Evolutionary conservation across 2,113 vertebrate species (phyloP).

Genomic region (Eulacestoma nigropectus): DNA sequence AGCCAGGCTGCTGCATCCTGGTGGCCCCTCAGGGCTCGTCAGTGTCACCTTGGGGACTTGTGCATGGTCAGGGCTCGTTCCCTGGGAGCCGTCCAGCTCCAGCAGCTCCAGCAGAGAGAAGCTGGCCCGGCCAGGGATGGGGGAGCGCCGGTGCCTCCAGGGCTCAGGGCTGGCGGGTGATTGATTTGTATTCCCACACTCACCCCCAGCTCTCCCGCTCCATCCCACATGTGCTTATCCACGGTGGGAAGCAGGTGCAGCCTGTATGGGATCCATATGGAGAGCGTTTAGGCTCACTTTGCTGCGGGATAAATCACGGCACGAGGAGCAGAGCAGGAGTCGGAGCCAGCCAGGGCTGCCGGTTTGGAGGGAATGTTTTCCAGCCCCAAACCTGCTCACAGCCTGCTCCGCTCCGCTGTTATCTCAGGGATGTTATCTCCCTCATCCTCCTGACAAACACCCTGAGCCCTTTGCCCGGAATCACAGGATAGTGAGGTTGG

Average conservation of each 20-base stretch:
- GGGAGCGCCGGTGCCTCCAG: not conserved
- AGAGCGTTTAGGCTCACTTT: not conserved
- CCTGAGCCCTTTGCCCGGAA: not conserved
- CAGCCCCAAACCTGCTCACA: not conserved
- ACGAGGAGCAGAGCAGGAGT: not conserved
- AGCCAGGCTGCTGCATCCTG: not conserved
- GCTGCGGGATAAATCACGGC: not conserved
- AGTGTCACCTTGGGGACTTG: not conserved
- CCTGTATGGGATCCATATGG: not conserved
- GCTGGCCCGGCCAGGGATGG: not conserved
- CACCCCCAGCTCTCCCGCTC: not conserved
- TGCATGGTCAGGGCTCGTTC: rapidly evolving
- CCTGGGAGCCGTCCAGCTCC: not conserved
- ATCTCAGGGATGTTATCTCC: not conserved
- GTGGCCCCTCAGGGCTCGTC: not conserved
- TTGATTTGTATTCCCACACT: not conserved
- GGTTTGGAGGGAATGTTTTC: not conserved
- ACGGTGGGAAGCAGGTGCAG: slow-evolving; percentile 18
- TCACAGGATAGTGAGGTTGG: not conserved
- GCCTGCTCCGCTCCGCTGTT: not conserved
- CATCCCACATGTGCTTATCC: not conserved
- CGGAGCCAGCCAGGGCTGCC: not conserved
- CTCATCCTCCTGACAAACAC: not conserved
- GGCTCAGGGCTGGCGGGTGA: not conserved
- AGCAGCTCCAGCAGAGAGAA: not conserved